These are phyloP conservation scores for Pogonocherus hispidulus DNA, from an alignment of 2,888 invertebrate species.

Conservation along the genomic window DNA sequence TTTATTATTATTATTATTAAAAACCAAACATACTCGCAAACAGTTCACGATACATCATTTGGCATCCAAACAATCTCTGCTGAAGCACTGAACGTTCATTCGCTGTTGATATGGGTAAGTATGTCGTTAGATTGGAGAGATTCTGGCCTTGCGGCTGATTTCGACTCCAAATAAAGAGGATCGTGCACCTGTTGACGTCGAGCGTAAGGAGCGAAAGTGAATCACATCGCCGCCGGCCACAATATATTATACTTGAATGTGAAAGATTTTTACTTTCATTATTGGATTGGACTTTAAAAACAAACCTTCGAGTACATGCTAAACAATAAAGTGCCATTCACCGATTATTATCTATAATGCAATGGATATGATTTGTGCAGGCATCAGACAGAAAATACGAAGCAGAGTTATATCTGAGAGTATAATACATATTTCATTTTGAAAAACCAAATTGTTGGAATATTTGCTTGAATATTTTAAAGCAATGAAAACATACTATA, in stretches of 20 bases:
- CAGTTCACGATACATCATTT: too few relatives aligned
- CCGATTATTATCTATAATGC: too few relatives aligned
- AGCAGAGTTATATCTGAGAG: too few relatives aligned
- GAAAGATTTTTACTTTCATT: constrained; percentile 47
- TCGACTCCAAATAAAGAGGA: constrained; percentile 45
- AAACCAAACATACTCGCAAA: too few relatives aligned
- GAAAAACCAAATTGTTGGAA: too few relatives aligned
- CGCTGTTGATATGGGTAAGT: constrained; percentile 48
- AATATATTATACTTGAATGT: constrained; percentile 38
- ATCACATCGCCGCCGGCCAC: constrained; percentile 29
- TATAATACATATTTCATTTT: too few relatives aligned
- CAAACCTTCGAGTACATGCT: background rate
- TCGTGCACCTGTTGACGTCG: constrained; percentile 36
- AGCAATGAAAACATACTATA: too few relatives aligned
- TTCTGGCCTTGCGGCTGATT: constrained; percentile 45
- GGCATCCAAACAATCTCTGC: background rate
- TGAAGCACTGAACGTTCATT: background rate
- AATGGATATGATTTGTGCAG: too few relatives aligned
- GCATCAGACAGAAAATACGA: too few relatives aligned
- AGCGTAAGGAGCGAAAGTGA: constrained; percentile 41
- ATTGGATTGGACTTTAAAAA: background rate
- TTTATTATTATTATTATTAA: too few relatives aligned
- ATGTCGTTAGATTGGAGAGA: constrained; percentile 48
- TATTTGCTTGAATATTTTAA: too few relatives aligned
- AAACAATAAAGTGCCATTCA: background rate